Conservation (phyloP, 2,888 invertebrate species). For the Molanna angustata region DNA sequence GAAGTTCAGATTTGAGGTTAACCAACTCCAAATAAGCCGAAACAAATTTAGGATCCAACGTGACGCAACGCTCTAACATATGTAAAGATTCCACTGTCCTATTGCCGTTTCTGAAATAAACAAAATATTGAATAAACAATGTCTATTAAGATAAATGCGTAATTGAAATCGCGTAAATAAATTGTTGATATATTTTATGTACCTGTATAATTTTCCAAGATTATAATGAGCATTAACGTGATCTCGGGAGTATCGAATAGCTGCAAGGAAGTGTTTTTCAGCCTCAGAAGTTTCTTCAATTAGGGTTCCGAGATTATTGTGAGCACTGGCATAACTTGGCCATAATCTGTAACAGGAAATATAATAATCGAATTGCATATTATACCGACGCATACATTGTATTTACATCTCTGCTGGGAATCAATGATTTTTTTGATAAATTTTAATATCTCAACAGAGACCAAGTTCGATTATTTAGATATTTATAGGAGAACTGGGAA, state of each 20-base stretch:
- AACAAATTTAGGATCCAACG: slow-evolving; percentile 64
- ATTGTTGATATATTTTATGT: slow-evolving; percentile 34
- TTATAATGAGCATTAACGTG: slow-evolving; percentile 85
- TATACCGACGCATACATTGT: neutral
- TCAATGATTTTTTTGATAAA: too few relatives aligned
- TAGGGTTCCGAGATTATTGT: slow-evolving; percentile 83
- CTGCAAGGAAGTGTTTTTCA: slow-evolving; percentile 73
- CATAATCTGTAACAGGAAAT: slow-evolving; percentile 59
- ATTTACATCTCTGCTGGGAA: too few relatives aligned
- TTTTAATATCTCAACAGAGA: too few relatives aligned
- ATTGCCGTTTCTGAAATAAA: slow-evolving; percentile 61
- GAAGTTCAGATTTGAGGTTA: slow-evolving; percentile 55
- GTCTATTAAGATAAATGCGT: too few relatives aligned
- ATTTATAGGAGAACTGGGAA: too few relatives aligned
- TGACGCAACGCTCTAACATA: slow-evolving; percentile 68
- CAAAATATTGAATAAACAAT: neutral
- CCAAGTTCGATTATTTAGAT: too few relatives aligned
- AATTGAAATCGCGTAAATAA: neutral
- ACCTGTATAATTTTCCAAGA: slow-evolving; percentile 80
- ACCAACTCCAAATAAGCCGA: slow-evolving; percentile 68
- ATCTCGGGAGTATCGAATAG: slow-evolving; percentile 68
- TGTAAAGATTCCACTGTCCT: slow-evolving; percentile 60
- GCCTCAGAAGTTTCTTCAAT: slow-evolving; percentile 66
- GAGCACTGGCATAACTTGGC: slow-evolving; percentile 82
- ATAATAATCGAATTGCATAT: neutral